These are phyloP conservation scores for Andrena cerasifolii DNA, from an alignment of 1,140 invertebrate genomes.

Conservation along the genomic window DNA sequence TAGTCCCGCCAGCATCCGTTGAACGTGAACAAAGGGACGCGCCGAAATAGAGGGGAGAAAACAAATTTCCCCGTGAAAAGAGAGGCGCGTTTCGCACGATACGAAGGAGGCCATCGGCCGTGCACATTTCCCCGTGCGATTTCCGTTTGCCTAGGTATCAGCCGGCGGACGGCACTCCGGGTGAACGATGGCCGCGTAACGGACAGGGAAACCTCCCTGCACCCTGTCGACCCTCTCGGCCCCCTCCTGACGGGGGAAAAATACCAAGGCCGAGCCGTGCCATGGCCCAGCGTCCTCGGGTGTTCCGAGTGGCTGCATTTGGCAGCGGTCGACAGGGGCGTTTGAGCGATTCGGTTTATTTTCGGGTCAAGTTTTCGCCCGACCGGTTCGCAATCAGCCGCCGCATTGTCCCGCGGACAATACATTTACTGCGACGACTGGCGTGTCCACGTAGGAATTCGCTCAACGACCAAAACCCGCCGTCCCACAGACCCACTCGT, in stretches of 20 bases:
- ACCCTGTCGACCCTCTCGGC: neutral
- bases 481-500: neutral
- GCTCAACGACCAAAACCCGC: slow-evolving; percentile 33
- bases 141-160: slow-evolving; percentile 16
- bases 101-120: neutral
- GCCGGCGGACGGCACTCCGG: slow-evolving; percentile 9
- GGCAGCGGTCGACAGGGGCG: slow-evolving; percentile 61
- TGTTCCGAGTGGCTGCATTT: slow-evolving; percentile 71
- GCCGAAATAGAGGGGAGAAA: neutral
- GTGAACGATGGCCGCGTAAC: slow-evolving; percentile 19
- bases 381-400: slow-evolving; percentile 75
- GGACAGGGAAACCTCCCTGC: slow-evolving; percentile 24
- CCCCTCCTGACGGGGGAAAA: slow-evolving; percentile 10
- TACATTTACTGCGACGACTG: slow-evolving; percentile 68
- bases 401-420: slow-evolving; percentile 74
- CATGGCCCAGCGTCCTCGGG: slow-evolving; percentile 8
- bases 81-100: neutral
- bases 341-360: slow-evolving; percentile 74
- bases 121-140: slow-evolving; percentile 27
- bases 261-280: slow-evolving; percentile 11
- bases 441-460: slow-evolving; percentile 44
- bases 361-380: slow-evolving; percentile 77
- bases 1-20: neutral
- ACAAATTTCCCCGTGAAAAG: slow-evolving; percentile 4
- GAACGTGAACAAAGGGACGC: slow-evolving; percentile 21